A percentile compares a stretch with the other conserved stretches of the same genome.
Evolutionary conservation across 2,113 vertebrate genomes (phyloP).

Genomic region (Podilymbus podiceps): DNA sequence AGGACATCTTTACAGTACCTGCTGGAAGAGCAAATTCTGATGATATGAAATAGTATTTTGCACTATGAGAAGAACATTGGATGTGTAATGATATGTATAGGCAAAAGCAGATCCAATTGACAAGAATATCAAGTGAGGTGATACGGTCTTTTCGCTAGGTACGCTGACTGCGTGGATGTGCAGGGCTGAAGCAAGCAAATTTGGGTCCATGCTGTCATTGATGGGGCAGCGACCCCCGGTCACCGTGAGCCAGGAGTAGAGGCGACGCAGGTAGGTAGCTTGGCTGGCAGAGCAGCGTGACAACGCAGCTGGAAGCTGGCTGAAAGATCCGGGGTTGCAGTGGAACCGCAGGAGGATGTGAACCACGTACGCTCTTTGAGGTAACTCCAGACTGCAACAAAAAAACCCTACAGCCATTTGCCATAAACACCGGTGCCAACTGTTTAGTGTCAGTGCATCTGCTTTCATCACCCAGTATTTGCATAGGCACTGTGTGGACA

Average conservation of each 20-base stretch:
- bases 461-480: neutral
- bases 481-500: neutral
- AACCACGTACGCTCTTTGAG: neutral
- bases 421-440: neutral
- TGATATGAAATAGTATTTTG: neutral
- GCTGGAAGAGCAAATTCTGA: neutral
- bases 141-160: accelerated
- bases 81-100: neutral
- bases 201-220: neutral
- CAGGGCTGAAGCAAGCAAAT: neutral
- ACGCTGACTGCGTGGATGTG: neutral
- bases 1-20: neutral
- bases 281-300: neutral
- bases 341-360: accelerated
- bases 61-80: neutral
- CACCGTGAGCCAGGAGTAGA: neutral
- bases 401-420: neutral
- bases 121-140: neutral
- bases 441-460: accelerated
- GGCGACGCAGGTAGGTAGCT: neutral
- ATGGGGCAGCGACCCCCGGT: neutral
- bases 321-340: neutral
- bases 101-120: neutral
- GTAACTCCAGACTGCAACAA: neutral
- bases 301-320: neutral